Base-by-base conservation (phyloP, 2,888 invertebrate genomes). In the Lasioglossum leucozonium region DNA sequence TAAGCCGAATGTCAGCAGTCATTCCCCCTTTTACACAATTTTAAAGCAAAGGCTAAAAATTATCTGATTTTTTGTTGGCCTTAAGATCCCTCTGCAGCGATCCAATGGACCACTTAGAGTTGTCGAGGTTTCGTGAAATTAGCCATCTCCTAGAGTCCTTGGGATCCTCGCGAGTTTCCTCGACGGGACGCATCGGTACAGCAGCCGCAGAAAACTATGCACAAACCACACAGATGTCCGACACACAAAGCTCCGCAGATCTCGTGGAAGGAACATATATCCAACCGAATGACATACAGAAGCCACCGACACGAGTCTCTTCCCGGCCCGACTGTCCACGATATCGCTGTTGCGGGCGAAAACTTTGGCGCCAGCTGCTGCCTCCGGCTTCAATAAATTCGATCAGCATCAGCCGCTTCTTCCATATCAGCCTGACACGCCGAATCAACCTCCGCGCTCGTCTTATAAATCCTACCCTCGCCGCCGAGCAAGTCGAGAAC, bases 361-460 rank as follows among this genome's bases (percentile, higher is more conserved):
- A 86, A 86, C 72, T 86, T 81, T 51, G 44, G 72, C 55, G 72
- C 72, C 86, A 86, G 81, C 40, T 86, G 86, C 58, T 65, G 69
- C n/a, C 30, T 26, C 47, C 75, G 65, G 58, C 78, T 16, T 37
- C 81, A 72, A 81, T 81, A 81, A 86, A 55, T 84, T 65, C 76
- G 44, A 44, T 55, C 6, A 10, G 69, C 55, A 1, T 26, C 55
- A 6, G 26, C 58, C 26, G 58, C 8, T 65, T 65, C 65, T 65
- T 65, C 18, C 34, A 10, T 18, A 18, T 34, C 62, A 18, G 16
- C 30, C 34, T 65, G 30, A 65, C 30, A 34, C 34, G 5, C 62
- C 62, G 62, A 65, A 65, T 34, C 30, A 65, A 11, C 58, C 58
- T 13, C 26, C 26, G 58, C 26, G 1, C 26, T 58, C 58, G 58